Evolutionary conservation across 2,888 invertebrate species (phyloP).

Genomic region (Ormyrus thymus): DNA sequence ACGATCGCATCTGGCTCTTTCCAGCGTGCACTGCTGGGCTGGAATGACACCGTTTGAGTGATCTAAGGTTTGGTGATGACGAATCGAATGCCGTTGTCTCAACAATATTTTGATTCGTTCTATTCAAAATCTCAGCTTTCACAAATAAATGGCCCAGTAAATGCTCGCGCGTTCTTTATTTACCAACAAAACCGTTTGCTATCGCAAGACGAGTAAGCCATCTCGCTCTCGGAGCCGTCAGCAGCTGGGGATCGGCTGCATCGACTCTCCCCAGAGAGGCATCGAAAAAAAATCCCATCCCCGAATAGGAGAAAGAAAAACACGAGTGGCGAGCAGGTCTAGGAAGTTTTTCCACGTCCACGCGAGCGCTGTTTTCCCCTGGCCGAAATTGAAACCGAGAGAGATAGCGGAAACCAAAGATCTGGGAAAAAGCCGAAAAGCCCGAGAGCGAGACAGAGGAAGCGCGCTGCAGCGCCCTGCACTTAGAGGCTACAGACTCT

Average conservation of each 20-base stretch:
- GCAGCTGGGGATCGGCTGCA: too few species aligned
- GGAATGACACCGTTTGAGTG: background rate
- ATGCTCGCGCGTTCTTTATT: too few species aligned
- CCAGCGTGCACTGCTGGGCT: background rate
- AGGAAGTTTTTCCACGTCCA: background rate
- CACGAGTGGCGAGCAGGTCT: constrained; percentile 10
- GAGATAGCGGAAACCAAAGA: constrained; percentile 59
- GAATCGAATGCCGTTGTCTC: too few species aligned
- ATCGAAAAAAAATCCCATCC: constrained; percentile 4
- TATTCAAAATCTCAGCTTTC: too few species aligned
- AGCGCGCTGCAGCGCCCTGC: background rate
- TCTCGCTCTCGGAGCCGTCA: background rate
- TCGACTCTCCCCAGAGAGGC: background rate
- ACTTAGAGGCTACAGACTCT: constrained; percentile 1
- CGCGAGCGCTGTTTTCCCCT: constrained; percentile 24
- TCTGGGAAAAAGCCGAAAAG: constrained; percentile 61
- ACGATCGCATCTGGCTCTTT: constrained; percentile 1
- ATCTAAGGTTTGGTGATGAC: background rate
- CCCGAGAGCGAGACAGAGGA: constrained; percentile 16
- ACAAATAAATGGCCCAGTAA: too few species aligned
- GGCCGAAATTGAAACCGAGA: constrained; percentile 59
- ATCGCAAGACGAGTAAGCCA: background rate
- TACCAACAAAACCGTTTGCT: too few species aligned
- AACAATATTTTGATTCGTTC: too few species aligned
- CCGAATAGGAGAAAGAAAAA: background rate